phyloP scores from a whole-genome alignment of 2,113 vertebrate species.

The Coreoperca whiteheadi region DNA sequence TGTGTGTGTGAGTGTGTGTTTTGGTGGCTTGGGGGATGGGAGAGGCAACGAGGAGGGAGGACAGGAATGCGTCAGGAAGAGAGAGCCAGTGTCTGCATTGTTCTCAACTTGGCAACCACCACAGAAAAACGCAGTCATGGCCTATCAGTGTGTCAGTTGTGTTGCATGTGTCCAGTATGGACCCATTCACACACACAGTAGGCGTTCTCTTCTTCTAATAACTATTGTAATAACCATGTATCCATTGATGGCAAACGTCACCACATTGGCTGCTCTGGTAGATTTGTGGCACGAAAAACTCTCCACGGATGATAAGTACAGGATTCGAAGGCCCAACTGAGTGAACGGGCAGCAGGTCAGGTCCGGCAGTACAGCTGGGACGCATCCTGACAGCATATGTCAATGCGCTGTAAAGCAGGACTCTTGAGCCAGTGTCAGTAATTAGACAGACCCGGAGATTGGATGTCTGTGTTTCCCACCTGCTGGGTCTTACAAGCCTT shows the following conservation, averaged over 20 bases:
- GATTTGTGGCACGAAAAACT: neutral
- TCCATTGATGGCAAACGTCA: conserved; percentile 51
- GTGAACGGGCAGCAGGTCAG: conserved; percentile 21
- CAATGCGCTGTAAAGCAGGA: conserved; percentile 35
- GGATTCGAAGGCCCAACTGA: neutral
- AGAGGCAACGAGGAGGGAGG: neutral
- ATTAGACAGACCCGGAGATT: conserved; percentile 51
- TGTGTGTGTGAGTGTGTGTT: conserved; percentile 13
- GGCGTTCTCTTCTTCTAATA: conserved; percentile 28
- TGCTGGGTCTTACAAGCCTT: conserved; percentile 61
- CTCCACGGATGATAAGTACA: neutral
- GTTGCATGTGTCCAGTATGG: conserved; percentile 17
- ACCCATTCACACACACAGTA: neutral
- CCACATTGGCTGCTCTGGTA: neutral
- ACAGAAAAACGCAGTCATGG: conserved; percentile 33
- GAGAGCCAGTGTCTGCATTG: conserved; percentile 14
- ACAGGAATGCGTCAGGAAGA: neutral
- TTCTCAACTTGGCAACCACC: conserved; percentile 32
- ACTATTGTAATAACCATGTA: too few species aligned
- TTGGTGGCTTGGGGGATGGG: neutral
- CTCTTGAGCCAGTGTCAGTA: conserved; percentile 46
- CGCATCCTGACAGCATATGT: conserved; percentile 34
- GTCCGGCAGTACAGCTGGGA: conserved; percentile 7
- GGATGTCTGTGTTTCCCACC: conserved; percentile 46
- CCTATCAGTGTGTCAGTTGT: neutral